phyloP scores from a whole-genome alignment of 2,888 invertebrate genomes.

The Synanthedon vespiformis region DNA sequence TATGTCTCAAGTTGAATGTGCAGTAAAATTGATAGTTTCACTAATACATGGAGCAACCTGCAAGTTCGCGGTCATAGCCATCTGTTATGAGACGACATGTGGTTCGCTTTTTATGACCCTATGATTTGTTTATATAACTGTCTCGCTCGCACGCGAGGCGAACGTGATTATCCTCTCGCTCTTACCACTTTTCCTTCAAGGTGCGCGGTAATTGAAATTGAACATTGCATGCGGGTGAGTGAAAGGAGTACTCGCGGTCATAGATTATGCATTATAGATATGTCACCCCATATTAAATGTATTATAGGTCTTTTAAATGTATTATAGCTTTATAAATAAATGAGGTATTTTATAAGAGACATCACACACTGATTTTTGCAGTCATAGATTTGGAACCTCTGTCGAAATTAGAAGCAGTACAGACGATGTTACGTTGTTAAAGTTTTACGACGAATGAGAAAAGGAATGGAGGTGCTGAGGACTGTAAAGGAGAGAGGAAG shows the following conservation, averaged over 20 bases:
- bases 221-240: constrained; percentile 64
- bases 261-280: constrained; percentile 21
- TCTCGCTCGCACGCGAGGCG: constrained; percentile 21
- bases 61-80: constrained; percentile 44
- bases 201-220: constrained; percentile 60
- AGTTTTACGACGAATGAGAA: too few species aligned
- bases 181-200: constrained; percentile 49
- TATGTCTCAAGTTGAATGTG: too few species aligned
- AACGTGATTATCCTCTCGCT: constrained; percentile 20
- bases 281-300: too few species aligned
- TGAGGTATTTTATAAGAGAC: too few species aligned
- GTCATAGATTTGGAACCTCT: too few species aligned
- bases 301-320: too few species aligned
- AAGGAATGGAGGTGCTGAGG: too few species aligned
- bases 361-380: too few species aligned
- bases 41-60: constrained; percentile 28
- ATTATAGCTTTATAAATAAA: too few species aligned
- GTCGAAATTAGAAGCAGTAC: too few species aligned
- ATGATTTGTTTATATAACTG: constrained; percentile 57
- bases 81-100: constrained; percentile 59
- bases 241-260: constrained; percentile 51
- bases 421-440: too few species aligned
- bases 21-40: background rate
- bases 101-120: constrained; percentile 43
- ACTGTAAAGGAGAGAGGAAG: too few species aligned